phyloP scores from a whole-genome alignment of 2,888 invertebrate genomes.

The Cylloceria caligata region DNA sequence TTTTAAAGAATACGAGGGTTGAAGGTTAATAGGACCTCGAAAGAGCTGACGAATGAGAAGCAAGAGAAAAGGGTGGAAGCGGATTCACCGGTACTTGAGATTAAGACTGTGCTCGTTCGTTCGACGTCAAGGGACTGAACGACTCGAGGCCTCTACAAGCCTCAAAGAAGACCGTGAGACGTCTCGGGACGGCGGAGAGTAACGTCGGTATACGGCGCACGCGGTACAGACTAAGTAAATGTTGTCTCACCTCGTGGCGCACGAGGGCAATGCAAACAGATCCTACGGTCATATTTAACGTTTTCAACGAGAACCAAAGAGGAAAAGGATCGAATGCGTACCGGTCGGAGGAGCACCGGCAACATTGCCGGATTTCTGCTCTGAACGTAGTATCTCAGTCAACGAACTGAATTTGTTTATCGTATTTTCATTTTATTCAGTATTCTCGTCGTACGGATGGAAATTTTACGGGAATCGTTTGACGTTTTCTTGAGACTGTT shows the following conservation, averaged over 20 bases:
- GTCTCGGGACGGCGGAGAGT: slow-evolving; percentile 50
- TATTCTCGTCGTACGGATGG: neutral
- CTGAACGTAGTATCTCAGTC: slow-evolving; percentile 14
- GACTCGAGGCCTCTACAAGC: slow-evolving; percentile 61
- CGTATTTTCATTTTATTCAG: slow-evolving; percentile 10
- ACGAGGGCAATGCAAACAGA: slow-evolving; percentile 73
- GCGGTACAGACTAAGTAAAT: slow-evolving; percentile 72
- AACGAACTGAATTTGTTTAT: slow-evolving; percentile 24
- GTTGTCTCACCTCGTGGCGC: slow-evolving; percentile 73
- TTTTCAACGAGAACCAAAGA: slow-evolving; percentile 65
- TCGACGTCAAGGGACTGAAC: slow-evolving; percentile 32
- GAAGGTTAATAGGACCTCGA: slow-evolving; percentile 47
- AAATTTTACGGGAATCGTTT: slow-evolving; percentile 32
- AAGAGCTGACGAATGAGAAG: slow-evolving; percentile 31
- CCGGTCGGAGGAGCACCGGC: neutral
- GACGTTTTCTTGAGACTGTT: slow-evolving; percentile 31
- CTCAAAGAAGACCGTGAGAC: slow-evolving; percentile 67
- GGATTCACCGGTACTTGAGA: slow-evolving; percentile 49
- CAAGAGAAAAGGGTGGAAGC: slow-evolving; percentile 2
- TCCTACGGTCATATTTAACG: slow-evolving; percentile 74
- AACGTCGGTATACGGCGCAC: slow-evolving; percentile 14
- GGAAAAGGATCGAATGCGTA: slow-evolving; percentile 56
- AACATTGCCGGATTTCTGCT: neutral
- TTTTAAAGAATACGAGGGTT: slow-evolving; percentile 14
- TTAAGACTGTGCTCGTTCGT: slow-evolving; percentile 53